Percentiles rank a stretch among this genome's conserved stretches.
phyloP scores from a whole-genome alignment of 2,113 vertebrate species.

The Electrona antarctica region DNA sequence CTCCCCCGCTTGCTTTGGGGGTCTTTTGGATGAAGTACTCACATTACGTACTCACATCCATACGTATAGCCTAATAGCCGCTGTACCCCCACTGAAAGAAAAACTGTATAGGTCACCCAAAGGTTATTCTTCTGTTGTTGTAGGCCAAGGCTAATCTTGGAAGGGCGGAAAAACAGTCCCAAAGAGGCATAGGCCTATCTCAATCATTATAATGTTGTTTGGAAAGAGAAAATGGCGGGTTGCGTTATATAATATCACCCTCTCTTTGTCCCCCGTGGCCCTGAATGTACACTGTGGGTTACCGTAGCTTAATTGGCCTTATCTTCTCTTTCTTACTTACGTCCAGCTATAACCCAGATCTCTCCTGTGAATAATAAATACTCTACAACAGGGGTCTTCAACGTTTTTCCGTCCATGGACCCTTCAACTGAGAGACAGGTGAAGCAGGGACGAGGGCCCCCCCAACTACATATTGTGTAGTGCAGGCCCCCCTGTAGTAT shows the following conservation, averaged over 20 bases:
- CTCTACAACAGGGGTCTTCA: background rate
- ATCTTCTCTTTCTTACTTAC: background rate
- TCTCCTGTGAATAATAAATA: background rate
- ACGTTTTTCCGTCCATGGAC: background rate
- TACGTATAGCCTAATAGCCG: too few relatives aligned
- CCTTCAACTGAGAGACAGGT: background rate
- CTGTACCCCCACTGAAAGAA: background rate
- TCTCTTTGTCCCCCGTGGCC: background rate
- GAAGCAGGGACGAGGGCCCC: too few relatives aligned
- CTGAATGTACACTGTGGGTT: background rate
- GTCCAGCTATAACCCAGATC: background rate
- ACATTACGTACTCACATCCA: too few relatives aligned
- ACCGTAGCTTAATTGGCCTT: background rate
- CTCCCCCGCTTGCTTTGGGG: constrained; percentile 9
- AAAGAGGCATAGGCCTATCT: background rate
- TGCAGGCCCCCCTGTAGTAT: too few relatives aligned
- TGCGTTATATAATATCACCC: background rate
- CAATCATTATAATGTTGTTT: constrained; percentile 8
- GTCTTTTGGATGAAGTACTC: background rate
- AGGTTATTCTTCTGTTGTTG: constrained; percentile 27
- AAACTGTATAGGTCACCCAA: constrained; percentile 18
- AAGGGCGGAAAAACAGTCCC: constrained; percentile 16
- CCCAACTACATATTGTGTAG: too few relatives aligned
- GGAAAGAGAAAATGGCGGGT: background rate
- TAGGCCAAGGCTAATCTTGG: constrained; percentile 9